These are phyloP conservation scores for Drosophila melanogaster DNA, from an alignment of 1,140 invertebrate species.

Conservation along the genomic window Release_6_plus_ISO1_MT NC_004354.4:17584001-17584500, in stretches of 20 bases:
- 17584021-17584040: conserved; percentile 9
- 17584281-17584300: no score
- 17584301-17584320: no score
- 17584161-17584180: conserved; percentile 32
- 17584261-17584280: no score
- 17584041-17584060: neutral
- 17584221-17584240: no score
- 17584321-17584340: neutral
- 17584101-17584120: conserved; percentile 8
- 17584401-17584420: conserved; percentile 48
- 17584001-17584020: conserved; percentile 20
- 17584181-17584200: conserved; percentile 2
- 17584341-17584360: neutral
- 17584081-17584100: conserved; percentile 13
- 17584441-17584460: conserved; percentile 70
- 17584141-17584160: conserved; percentile 19
- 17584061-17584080: conserved; percentile 32
- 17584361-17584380: neutral
- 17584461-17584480: conserved; percentile 27
- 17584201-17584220: neutral
- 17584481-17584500: conserved; percentile 1
- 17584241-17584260: no score
- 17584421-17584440: conserved; percentile 71
- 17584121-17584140: conserved; percentile 6
- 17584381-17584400: neutral